Evolutionary conservation across 2,113 vertebrate species (phyloP).

Genomic region (Rhodinocichla rosea): DNA sequence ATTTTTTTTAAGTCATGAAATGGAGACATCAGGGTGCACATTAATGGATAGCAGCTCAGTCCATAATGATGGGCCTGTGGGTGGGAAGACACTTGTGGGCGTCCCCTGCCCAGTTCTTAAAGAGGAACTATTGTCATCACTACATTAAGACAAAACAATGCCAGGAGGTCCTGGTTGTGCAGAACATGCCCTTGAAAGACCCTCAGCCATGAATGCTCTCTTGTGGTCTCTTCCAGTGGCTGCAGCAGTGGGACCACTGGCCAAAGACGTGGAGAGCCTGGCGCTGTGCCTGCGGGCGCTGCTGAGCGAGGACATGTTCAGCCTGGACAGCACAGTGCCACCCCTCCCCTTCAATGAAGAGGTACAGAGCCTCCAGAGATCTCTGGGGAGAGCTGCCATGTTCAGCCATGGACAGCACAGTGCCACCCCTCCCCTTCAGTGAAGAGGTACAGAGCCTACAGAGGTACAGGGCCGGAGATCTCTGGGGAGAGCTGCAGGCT

Average conservation of each 20-base stretch:
- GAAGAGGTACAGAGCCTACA: slow-evolving; percentile 70
- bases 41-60: not conserved
- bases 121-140: not conserved
- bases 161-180: not conserved
- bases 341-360: slow-evolving; percentile 85
- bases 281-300: slow-evolving; percentile 84
- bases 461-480: rapidly evolving
- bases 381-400: slow-evolving; percentile 62
- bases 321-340: slow-evolving; percentile 86
- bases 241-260: slow-evolving; percentile 79
- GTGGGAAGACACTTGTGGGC: not conserved
- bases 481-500: not conserved
- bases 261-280: slow-evolving; percentile 86
- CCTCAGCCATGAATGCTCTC: not conserved
- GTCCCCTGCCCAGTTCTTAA: not conserved
- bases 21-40: rapidly evolving
- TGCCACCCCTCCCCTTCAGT: slow-evolving; percentile 88
- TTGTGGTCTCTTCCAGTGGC: slow-evolving; percentile 23
- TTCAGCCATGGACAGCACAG: slow-evolving; percentile 84
- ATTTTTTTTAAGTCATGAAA: not conserved
- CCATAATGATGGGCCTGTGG: not conserved
- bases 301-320: slow-evolving; percentile 88
- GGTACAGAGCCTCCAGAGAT: slow-evolving; percentile 52
- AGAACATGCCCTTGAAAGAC: not conserved
- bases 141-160: not conserved